Base-by-base conservation (phyloP, 2,888 invertebrate species). In the Dynastes tityus region DNA sequence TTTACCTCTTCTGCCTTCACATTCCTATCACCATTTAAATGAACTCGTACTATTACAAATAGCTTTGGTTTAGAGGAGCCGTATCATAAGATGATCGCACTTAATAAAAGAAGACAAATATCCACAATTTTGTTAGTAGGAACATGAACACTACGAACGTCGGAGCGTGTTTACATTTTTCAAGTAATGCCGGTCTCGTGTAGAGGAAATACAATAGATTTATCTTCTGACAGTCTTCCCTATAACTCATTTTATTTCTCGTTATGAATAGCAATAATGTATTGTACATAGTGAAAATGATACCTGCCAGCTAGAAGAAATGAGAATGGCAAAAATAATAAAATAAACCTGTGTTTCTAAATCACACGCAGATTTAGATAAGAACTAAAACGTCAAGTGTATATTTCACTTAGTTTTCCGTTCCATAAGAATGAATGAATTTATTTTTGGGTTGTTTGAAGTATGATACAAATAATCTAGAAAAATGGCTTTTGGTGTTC, bases 161-260 rank as follows among this genome's bases (percentile, higher is more conserved):
- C 29, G 63, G 9, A 61, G 27, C 58, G 51, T 22, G 49, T 78
- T 74, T 78, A 78, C 73, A 78, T 78, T 78, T 78, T 78, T 74
- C 78, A 74, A 73, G 45, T 55, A 64, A 45, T 74, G 9, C 70
- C 51, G 22, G 51, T 67, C 65, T 68, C 73, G 29, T 55, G 55
- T 16, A 73, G 74, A 45, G 58, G 65, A 77, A 78, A 74, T 78
- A 74, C 65, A 74, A 55, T 65, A 65, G 40, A 78, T 78, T 55
- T 65, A 73, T 78, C 73, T 78, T 61, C 45, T 63, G 61, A 74
- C 73, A 74, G 73, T 40, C 45, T 63, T 63, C 61, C 61, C 73
- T 74, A 45, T 27, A 74, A 74, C 73, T 74, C 63, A 51, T 27
- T 51, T 68, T 68, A 74, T 63, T 74, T 74, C 45, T 11, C 6